These are phyloP conservation scores for Nomada flava DNA, from an alignment of 2,888 invertebrate species.

Conservation along the genomic window DNA sequence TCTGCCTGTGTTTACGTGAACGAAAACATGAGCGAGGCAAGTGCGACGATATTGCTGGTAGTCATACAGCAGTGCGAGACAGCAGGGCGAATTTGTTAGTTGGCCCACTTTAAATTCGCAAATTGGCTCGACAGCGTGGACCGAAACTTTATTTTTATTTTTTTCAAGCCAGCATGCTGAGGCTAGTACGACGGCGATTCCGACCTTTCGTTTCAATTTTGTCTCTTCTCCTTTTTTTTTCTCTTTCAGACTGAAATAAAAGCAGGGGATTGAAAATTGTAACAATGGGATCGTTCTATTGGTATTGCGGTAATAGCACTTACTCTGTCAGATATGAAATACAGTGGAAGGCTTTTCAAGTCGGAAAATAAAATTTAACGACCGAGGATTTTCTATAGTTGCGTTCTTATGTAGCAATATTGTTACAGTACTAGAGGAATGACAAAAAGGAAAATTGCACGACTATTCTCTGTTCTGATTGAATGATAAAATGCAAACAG, in stretches of 20 bases:
- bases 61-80: neutral
- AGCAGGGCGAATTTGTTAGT: conserved; percentile 14
- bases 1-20: neutral
- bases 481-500: neutral
- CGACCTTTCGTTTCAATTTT: neutral
- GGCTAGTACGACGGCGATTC: neutral
- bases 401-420: neutral
- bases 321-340: neutral
- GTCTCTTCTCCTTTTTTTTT: neutral
- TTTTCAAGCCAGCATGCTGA: neutral
- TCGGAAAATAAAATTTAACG: conserved; percentile 11
- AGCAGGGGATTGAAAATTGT: conserved; percentile 5
- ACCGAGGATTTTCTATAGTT: neutral
- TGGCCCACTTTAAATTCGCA: conserved; percentile 28
- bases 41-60: neutral
- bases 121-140: conserved; percentile 32
- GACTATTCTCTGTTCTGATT: conserved; percentile 16
- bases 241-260: neutral
- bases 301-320: conserved; percentile 6
- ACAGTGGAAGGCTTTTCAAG: neutral
- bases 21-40: neutral
- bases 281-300: neutral
- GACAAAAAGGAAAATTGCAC: conserved; percentile 19
- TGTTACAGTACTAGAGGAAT: too few relatives aligned
- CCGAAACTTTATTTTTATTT: conserved; percentile 18